A percentile compares a stretch with the other conserved stretches of the same genome.
These are phyloP conservation scores for Rhinoraja longicauda DNA, from an alignment of 2,797 vertebrate genomes.

Conservation along the genomic window DNA sequence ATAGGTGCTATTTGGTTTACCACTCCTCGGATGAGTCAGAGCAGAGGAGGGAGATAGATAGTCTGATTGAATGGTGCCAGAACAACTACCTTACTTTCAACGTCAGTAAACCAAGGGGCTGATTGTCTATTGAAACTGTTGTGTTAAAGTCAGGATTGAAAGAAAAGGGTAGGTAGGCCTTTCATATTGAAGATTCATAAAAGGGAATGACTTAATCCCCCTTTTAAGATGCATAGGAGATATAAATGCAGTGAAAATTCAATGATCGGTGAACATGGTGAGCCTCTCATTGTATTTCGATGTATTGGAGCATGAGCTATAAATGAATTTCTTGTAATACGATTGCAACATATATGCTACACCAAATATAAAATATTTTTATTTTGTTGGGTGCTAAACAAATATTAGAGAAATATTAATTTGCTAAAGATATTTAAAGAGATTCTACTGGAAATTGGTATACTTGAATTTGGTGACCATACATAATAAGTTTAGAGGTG, in stretches of 20 bases:
- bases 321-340: background rate
- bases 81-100: too few relatives aligned
- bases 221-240: background rate
- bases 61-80: too few relatives aligned
- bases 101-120: too few relatives aligned
- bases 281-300: background rate
- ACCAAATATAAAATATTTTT: constrained; percentile 10
- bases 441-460: background rate
- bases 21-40: background rate
- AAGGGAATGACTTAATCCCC: background rate
- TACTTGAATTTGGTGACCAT: constrained; percentile 1
- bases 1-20: background rate
- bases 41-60: too few relatives aligned
- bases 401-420: background rate
- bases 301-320: background rate
- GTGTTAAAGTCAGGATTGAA: background rate
- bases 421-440: background rate
- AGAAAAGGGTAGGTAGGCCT: background rate
- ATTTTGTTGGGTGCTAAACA: constrained; percentile 1
- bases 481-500: background rate
- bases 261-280: background rate
- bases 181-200: background rate
- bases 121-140: background rate
- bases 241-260: background rate
- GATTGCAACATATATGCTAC: background rate